A percentile compares a stretch with the other conserved stretches of the same genome.
Conservation (phyloP, 92 coral and sea anemone genomes). For the Parazoanthus atlanticus region DNA sequence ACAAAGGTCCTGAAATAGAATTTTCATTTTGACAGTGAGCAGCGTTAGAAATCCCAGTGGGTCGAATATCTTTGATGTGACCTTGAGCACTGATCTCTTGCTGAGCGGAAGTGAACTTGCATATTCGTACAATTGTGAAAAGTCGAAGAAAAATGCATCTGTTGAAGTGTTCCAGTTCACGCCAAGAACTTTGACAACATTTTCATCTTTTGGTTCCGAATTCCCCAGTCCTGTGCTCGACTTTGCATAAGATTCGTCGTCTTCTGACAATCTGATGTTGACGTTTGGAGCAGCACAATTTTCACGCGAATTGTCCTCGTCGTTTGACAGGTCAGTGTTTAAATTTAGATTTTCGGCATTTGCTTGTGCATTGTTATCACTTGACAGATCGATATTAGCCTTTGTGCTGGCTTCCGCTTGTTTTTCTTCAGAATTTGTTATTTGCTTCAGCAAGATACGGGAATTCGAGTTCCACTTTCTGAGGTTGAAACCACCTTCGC, state of each 20-base stretch:
- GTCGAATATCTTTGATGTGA: constrained; percentile 65
- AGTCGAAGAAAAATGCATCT: constrained; percentile 58
- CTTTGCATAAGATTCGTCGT: constrained; percentile 37
- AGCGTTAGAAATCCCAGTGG: constrained; percentile 70
- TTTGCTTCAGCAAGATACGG: constrained; percentile 6
- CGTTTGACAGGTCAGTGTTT: not conserved
- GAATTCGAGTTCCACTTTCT: constrained; percentile 46
- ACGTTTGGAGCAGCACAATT: too few relatives aligned
- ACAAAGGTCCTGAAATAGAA: constrained; percentile 69
- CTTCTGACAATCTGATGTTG: not conserved
- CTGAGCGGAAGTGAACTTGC: constrained; percentile 63
- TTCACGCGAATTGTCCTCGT: not conserved
- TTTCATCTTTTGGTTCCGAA: constrained; percentile 5
- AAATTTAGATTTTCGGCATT: not conserved
- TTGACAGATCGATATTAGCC: not conserved
- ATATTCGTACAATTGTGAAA: constrained; percentile 41
- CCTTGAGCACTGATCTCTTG: constrained; percentile 59
- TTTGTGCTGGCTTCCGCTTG: not conserved
- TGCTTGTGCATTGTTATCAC: not conserved
- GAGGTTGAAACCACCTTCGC: constrained; percentile 45
- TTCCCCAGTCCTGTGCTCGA: constrained; percentile 42
- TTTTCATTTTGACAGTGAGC: constrained; percentile 56
- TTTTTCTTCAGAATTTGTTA: constrained; percentile 7
- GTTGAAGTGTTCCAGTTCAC: constrained; percentile 59
- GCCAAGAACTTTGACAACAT: constrained; percentile 62